Conservation (phyloP, 2,797 vertebrate genomes). For the Spinus olivaceus region DNA sequence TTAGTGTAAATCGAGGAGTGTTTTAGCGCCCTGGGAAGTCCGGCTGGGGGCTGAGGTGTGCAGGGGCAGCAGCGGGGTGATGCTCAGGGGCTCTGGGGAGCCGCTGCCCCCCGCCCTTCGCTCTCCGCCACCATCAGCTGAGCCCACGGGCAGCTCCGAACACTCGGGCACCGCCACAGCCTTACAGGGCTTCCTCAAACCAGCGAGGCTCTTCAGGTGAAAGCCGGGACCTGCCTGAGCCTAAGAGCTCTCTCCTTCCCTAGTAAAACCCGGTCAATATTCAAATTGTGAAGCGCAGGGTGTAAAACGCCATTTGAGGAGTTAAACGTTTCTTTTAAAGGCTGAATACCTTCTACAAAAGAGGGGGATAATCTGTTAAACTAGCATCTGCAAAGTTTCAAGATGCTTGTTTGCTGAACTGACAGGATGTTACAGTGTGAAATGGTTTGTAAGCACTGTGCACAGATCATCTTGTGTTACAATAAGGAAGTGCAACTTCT, state of each 20-base stretch:
- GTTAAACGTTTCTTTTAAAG: background rate
- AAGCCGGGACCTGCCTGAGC: background rate
- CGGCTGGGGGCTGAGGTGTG: background rate
- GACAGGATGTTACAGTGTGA: slow-evolving; percentile 38
- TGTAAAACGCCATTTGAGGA: rapidly evolving
- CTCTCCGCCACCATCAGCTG: too few species aligned
- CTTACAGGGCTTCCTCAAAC: background rate
- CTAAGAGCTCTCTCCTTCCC: background rate
- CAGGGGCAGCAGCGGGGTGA: background rate
- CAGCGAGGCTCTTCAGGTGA: background rate
- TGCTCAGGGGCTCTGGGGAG: rapidly evolving
- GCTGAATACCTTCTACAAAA: background rate
- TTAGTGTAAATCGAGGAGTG: background rate
- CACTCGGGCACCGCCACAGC: background rate
- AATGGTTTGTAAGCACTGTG: background rate
- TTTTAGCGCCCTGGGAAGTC: background rate
- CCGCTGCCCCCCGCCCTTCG: too few species aligned
- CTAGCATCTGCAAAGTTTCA: background rate
- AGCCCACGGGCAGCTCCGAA: background rate
- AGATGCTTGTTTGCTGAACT: background rate
- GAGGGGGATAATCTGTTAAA: background rate
- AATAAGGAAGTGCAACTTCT: slow-evolving; percentile 38
- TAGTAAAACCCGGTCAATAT: background rate
- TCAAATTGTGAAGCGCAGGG: background rate
- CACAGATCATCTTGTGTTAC: background rate